phyloP scores from a whole-genome alignment of 2,888 invertebrate genomes.

The Unio pictorum region DNA sequence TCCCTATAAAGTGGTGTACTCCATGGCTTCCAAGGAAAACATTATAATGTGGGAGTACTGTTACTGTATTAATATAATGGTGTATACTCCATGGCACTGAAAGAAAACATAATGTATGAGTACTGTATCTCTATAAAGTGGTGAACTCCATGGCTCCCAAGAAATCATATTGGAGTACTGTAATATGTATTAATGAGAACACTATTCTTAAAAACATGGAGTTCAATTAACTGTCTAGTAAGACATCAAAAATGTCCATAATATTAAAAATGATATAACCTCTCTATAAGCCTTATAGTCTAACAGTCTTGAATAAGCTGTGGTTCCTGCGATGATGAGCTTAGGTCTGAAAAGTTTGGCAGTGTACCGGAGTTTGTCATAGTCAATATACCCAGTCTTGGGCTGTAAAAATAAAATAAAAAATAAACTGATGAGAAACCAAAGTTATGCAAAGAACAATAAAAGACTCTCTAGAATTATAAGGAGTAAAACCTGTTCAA shows the following conservation, averaged over 20 bases:
- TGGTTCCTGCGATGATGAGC: constrained; percentile 88
- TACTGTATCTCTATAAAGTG: no score
- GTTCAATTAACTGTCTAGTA: neutral
- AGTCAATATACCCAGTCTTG: constrained; percentile 90
- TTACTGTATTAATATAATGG: no score
- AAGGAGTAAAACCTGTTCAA: no score
- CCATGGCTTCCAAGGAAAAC: no score
- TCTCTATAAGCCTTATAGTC: constrained; percentile 74
- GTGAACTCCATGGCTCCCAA: no score
- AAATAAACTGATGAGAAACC: neutral
- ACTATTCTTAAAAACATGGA: no score
- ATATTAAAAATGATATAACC: constrained; percentile 31
- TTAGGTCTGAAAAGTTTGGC: constrained; percentile 92
- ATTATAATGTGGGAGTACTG: no score
- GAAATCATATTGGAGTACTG: no score
- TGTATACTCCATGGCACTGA: no score
- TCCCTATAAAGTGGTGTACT: no score
- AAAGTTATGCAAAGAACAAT: neutral
- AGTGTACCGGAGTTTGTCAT: constrained; percentile 86
- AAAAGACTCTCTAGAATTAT: neutral
- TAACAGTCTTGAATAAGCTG: constrained; percentile 74
- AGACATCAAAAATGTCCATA: neutral
- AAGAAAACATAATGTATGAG: no score
- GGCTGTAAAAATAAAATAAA: constrained; percentile 74
- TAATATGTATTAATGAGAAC: no score